Percentiles rank a stretch among this genome's conserved stretches.
phyloP scores from a whole-genome alignment of 1,140 invertebrate species.

The Globodera rostochiensis region DNA sequence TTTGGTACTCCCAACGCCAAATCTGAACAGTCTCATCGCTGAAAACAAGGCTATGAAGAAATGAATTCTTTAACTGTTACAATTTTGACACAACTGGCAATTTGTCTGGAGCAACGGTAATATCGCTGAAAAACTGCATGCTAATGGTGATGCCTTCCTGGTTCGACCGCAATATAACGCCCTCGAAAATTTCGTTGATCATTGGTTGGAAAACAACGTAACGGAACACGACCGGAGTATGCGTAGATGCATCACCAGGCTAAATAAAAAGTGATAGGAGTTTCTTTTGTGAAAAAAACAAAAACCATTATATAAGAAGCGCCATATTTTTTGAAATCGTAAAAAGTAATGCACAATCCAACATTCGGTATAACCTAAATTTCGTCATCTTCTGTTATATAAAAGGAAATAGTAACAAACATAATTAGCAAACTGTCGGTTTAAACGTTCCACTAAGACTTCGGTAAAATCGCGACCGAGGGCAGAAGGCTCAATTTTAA shows the following conservation, averaged over 20 bases:
- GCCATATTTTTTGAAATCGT: slow-evolving; percentile 36
- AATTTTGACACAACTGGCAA: slow-evolving; percentile 36
- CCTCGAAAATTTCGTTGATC: slow-evolving; percentile 34
- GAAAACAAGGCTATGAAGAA: slow-evolving; percentile 8
- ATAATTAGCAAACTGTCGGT: slow-evolving; percentile 22
- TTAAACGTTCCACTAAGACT: slow-evolving; percentile 21
- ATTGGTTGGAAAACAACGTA: slow-evolving; percentile 34
- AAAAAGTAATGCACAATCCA: slow-evolving; percentile 40
- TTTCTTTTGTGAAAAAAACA: background rate
- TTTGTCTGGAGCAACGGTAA: slow-evolving; percentile 31
- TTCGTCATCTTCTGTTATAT: background rate
- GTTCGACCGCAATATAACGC: slow-evolving; percentile 25
- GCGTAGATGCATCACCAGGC: slow-evolving; percentile 34
- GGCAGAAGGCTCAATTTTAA: slow-evolving; percentile 27
- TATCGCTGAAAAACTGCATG: slow-evolving; percentile 36
- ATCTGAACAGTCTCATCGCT: slow-evolving; percentile 34
- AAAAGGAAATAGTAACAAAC: background rate
- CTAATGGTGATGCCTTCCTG: slow-evolving; percentile 28
- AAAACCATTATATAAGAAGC: slow-evolving; percentile 32
- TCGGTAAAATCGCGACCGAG: slow-evolving; percentile 27
- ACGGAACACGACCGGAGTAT: slow-evolving; percentile 30
- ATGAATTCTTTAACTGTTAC: slow-evolving; percentile 4
- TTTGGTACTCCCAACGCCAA: slow-evolving; percentile 40
- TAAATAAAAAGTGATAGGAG: slow-evolving; percentile 1
- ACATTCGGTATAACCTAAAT: slow-evolving; percentile 38